Evolutionary conservation across 1,140 invertebrate genomes (phyloP).

Genomic region (Zaprionus nigranus): DNA sequence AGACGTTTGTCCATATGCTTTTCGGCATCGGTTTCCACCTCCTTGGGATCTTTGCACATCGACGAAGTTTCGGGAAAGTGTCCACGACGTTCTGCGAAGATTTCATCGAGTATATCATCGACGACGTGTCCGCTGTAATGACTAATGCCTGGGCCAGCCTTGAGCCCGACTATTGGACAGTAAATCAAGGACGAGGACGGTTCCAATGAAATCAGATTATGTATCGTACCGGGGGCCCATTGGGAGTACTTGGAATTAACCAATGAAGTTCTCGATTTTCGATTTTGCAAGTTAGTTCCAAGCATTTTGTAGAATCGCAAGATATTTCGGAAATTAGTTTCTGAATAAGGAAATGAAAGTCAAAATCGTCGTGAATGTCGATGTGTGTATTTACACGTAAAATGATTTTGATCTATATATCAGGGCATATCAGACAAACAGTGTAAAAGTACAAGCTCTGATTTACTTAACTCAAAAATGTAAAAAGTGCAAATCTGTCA

Average conservation of each 20-base stretch:
- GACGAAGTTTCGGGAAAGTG: conserved; percentile 51
- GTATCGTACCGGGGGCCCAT: conserved; percentile 13
- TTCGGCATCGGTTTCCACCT: conserved; percentile 3
- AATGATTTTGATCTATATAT: conserved; percentile 32
- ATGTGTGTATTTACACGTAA: not conserved
- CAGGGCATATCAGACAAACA: not conserved
- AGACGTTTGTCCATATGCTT: conserved; percentile 58
- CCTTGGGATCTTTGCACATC: conserved; percentile 12
- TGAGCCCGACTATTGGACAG: not conserved
- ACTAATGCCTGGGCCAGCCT: not conserved
- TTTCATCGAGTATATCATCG: conserved; percentile 55
- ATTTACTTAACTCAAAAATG: not conserved
- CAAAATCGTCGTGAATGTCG: not conserved
- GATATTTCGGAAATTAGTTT: not conserved
- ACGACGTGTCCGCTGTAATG: conserved; percentile 49
- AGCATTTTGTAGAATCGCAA: not conserved
- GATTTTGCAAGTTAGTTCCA: no score
- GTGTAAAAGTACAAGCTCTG: conserved; percentile 11
- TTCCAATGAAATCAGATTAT: conserved; percentile 18
- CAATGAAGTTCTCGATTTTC: no score
- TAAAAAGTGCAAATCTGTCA: conserved; percentile 6
- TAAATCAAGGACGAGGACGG: not conserved
- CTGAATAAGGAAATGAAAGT: not conserved
- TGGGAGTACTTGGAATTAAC: no score
- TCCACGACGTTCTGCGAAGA: conserved; percentile 54